Percentiles rank a stretch among this genome's conserved stretches.
Conservation (phyloP, 2,888 invertebrate species). For the Adineta ricciae region DNA sequence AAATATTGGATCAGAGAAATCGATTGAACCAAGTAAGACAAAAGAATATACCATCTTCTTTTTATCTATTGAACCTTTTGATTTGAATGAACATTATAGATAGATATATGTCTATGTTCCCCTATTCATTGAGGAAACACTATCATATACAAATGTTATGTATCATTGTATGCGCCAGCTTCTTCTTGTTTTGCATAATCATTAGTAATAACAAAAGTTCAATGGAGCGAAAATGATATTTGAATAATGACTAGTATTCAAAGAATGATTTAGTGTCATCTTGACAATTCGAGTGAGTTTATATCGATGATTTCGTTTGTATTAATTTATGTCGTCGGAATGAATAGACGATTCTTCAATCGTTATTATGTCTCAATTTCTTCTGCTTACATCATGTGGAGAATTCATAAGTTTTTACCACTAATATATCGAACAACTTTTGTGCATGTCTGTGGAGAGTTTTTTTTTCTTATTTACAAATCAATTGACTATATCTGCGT, state of each 20-base stretch:
- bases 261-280: neutral
- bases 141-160: neutral
- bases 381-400: neutral
- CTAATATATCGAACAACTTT: neutral
- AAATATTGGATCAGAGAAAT: conserved; percentile 1
- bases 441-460: too few relatives aligned
- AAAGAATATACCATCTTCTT: neutral
- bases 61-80: neutral
- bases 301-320: neutral
- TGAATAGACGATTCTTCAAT: too few relatives aligned
- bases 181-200: neutral
- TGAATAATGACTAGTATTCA: neutral
- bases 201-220: neutral
- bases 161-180: neutral
- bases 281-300: neutral
- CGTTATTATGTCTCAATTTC: neutral
- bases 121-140: neutral
- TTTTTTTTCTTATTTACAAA: neutral
- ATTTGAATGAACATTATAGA: neutral
- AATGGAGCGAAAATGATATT: neutral
- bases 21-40: neutral
- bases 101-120: neutral
- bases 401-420: neutral
- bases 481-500: neutral
- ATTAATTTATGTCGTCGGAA: neutral